Evolutionary conservation across 2,113 vertebrate species (phyloP).

Genomic region (Nesogale talazaci): DNA sequence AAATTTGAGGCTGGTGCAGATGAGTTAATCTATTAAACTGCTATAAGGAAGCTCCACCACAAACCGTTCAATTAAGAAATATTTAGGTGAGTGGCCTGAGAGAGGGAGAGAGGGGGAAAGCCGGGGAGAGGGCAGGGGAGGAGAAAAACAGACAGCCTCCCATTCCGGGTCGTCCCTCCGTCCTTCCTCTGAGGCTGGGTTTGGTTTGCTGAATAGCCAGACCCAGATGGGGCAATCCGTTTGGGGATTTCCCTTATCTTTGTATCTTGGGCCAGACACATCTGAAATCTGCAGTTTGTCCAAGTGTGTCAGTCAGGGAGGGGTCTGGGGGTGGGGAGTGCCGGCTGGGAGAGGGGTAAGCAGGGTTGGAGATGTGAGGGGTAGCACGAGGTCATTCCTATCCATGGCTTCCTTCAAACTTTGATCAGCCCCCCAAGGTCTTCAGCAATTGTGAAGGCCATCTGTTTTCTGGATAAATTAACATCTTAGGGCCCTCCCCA

Average conservation of each 20-base stretch:
- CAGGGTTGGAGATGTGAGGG: background rate
- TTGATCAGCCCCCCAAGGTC: background rate
- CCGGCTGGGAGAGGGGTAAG: background rate
- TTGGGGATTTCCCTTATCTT: slow-evolving; percentile 23
- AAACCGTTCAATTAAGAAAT: slow-evolving; percentile 88
- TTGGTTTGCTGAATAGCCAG: slow-evolving; percentile 53
- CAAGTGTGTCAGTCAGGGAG: background rate
- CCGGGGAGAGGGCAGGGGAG: background rate
- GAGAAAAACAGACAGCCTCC: background rate
- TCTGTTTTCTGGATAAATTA: slow-evolving; percentile 39
- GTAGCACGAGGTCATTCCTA: background rate
- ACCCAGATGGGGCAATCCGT: slow-evolving; percentile 63
- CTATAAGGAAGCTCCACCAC: slow-evolving; percentile 88
- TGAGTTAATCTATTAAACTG: slow-evolving; percentile 94
- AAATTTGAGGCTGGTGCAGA: slow-evolving; percentile 90
- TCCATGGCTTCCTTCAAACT: background rate
- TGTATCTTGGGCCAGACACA: background rate
- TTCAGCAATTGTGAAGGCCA: slow-evolving; percentile 28
- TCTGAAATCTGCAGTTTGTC: background rate
- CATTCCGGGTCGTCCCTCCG: background rate
- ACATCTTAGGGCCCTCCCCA: slow-evolving; percentile 2
- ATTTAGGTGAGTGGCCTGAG: slow-evolving; percentile 82
- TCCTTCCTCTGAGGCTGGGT: background rate
- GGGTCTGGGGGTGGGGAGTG: background rate
- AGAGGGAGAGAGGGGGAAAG: slow-evolving; percentile 62